Conservation (phyloP, 2,797 vertebrate species). For the Tinamus major region DNA sequence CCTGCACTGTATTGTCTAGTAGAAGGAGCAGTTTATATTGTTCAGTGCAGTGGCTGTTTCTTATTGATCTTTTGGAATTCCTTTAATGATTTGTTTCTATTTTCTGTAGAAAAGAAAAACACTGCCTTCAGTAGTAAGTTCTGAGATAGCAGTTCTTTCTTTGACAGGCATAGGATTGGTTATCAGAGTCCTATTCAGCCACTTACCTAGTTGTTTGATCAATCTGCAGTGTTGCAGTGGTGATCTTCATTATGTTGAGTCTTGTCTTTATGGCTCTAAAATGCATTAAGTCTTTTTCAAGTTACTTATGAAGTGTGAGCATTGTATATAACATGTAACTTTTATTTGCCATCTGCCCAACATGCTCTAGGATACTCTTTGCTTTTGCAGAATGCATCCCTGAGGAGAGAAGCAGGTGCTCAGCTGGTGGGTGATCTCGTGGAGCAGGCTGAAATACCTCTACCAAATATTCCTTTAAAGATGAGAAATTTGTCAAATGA, state of each 20-base stretch:
- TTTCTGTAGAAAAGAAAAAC: neutral
- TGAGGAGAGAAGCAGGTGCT: slow-evolving; percentile 57
- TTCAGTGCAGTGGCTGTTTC: fast-evolving
- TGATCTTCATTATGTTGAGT: neutral
- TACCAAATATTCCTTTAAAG: slow-evolving; percentile 60
- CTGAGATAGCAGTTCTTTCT: neutral
- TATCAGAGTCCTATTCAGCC: neutral
- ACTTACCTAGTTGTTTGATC: neutral
- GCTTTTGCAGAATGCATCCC: slow-evolving; percentile 61
- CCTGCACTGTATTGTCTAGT: neutral
- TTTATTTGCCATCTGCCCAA: neutral
- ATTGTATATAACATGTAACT: too few species aligned
- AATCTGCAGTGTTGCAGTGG: neutral
- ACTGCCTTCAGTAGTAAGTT: neutral
- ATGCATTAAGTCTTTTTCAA: neutral
- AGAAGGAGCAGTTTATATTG: neutral
- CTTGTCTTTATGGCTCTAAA: neutral
- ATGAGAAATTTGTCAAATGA: slow-evolving; percentile 79
- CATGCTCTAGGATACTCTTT: neutral
- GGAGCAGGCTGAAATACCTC: slow-evolving; percentile 56
- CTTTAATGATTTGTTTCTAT: neutral
- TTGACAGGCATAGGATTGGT: neutral
- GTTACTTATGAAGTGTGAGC: too few species aligned
- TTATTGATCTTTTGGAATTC: neutral
- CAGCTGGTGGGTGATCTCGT: slow-evolving; percentile 1